These are phyloP conservation scores for Drosophila ezoana DNA, from an alignment of 2,888 invertebrate genomes.

Conservation along the genomic window DNA sequence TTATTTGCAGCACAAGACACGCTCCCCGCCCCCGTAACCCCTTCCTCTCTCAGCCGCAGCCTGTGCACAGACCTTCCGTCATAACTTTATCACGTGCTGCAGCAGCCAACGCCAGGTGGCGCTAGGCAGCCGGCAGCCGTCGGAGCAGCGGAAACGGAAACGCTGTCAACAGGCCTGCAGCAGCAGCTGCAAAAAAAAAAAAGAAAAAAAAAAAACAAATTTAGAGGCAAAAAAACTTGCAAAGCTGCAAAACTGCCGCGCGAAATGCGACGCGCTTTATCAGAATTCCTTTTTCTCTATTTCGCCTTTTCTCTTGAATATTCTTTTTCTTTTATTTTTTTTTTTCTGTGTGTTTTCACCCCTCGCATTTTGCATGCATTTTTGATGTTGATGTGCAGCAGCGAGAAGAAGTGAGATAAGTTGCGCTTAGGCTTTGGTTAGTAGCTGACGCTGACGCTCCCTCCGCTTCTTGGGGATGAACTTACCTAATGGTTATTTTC, in stretches of 20 bases:
- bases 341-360: not conserved
- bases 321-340: not conserved
- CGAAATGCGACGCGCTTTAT: constrained; percentile 49
- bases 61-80: constrained; percentile 13
- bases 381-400: constrained; percentile 9
- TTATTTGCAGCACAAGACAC: constrained; percentile 48
- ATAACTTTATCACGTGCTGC: constrained; percentile 58
- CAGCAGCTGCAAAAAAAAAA: constrained; percentile 11
- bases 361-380: constrained; percentile 18
- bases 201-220: not conserved
- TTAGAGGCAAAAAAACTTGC: constrained; percentile 5
- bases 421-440: constrained; percentile 24
- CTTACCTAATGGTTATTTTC: constrained; percentile 20
- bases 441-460: not conserved
- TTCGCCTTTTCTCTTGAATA: not conserved
- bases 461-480: not conserved
- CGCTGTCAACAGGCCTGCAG: constrained; percentile 55
- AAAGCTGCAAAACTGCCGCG: constrained; percentile 40
- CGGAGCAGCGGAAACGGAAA: constrained; percentile 50
- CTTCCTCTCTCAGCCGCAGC: not conserved
- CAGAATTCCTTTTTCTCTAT: constrained; percentile 21
- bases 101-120: constrained; percentile 50
- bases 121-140: constrained; percentile 41
- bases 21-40: not conserved
- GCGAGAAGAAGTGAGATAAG: constrained; percentile 37